These are phyloP conservation scores for Bimastos eiseni DNA, from an alignment of 2,888 invertebrate species.

Conservation along the genomic window DNA sequence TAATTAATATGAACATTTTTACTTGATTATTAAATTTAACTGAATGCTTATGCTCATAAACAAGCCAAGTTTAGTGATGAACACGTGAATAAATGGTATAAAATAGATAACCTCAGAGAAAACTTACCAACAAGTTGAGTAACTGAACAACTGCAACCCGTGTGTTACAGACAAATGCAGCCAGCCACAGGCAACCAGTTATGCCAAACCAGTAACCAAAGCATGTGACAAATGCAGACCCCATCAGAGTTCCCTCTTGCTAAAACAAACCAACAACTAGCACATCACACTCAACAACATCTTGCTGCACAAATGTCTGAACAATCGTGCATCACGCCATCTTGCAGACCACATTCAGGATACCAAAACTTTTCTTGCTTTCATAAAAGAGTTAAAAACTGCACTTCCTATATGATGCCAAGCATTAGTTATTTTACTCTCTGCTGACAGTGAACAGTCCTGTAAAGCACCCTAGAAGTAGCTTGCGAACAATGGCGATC, in stretches of 20 bases:
- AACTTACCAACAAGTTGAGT: slow-evolving; percentile 60
- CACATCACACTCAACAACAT: too few species aligned
- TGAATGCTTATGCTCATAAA: not conserved
- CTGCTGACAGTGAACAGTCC: too few species aligned
- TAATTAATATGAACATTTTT: not conserved
- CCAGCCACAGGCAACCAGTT: slow-evolving; percentile 60
- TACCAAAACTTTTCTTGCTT: too few species aligned
- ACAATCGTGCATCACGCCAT: too few species aligned
- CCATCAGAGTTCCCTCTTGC: slow-evolving; percentile 66
- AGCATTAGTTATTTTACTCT: too few species aligned
- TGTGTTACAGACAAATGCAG: slow-evolving; percentile 62
- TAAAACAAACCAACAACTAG: slow-evolving; percentile 46
- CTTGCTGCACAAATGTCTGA: too few species aligned
- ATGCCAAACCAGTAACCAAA: slow-evolving; percentile 65
- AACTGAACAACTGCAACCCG: slow-evolving; percentile 61
- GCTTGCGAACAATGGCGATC: too few species aligned
- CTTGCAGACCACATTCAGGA: too few species aligned
- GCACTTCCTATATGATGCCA: too few species aligned
- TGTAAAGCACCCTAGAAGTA: too few species aligned
- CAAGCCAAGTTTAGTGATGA: not conserved
- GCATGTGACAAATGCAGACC: slow-evolving; percentile 64
- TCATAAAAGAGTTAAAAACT: too few species aligned
- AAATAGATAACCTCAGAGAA: not conserved
- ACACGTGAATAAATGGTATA: not conserved
- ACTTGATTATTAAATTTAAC: not conserved